Evolutionary conservation across 1,140 invertebrate genomes (phyloP), one percentile per base, ranked within the genome.

Genomic region (Zaprionus nigranus): DNA sequence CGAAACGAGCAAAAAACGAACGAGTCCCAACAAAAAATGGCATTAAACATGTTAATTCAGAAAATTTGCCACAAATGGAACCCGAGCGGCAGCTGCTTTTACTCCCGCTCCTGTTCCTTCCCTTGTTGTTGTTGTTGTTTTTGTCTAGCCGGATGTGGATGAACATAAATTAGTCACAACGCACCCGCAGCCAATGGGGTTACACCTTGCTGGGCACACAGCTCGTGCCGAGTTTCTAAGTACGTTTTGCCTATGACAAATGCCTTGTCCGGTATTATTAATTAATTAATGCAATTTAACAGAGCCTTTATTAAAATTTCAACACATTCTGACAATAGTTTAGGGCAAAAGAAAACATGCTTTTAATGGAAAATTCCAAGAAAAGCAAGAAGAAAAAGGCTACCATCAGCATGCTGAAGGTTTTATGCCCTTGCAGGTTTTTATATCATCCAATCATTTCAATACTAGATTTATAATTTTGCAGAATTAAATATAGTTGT

Each of bases 41-140:
- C 68, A 65, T 72, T 69, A 80, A 78, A 60, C 59, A 57, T 75
- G 78, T 72, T 76, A 85, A 85, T 85, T 85, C 67, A 81, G 71
- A 73, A 67, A 85, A 81, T 73, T 85, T 57, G 82, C 62, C 74
- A 67, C 72, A 83, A 83, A 84, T 66, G 30, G 65, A 70, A 82
- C 22, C 17, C 38, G 24, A 43, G 22, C 54, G 30, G 46, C 20
- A 49, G 20, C 46, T 49, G 17, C 58, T 69, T 54, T 57, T 26
- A 51, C 38, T 62, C 20, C 13, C 13, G 30, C 22, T 62, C 65
- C 26, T 6, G 26, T 6, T 54, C 58, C 5, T 49, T 72, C 22
- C 57, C 64, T 24, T 22, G 28, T 30, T 28, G 28, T 5, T 53
- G 28, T 51, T 15, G 46, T 51, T n/a, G 46, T 3, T 51, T 49